These are phyloP conservation scores for Thunnus thynnus DNA, from an alignment of 2,113 vertebrate genomes.

Conservation along the genomic window DNA sequence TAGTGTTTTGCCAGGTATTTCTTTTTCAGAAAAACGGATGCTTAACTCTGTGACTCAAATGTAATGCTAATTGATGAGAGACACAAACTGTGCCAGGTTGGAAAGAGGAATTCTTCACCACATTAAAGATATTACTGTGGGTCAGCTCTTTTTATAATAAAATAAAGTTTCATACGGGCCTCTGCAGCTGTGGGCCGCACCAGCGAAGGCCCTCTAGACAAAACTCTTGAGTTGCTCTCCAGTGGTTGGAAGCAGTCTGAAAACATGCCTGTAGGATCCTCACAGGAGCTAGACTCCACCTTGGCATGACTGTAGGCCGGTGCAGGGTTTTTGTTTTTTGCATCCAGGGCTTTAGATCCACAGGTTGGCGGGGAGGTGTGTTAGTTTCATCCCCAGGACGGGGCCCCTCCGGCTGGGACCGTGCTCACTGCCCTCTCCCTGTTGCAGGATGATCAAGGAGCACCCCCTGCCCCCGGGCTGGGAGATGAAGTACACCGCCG, in stretches of 20 bases:
- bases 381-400: slow-evolving; percentile 53
- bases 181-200: background rate
- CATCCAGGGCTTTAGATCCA: slow-evolving; percentile 19
- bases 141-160: background rate
- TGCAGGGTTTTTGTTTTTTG: background rate
- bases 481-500: slow-evolving; percentile 99
- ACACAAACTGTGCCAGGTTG: background rate
- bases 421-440: slow-evolving; percentile 82
- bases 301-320: background rate
- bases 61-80: background rate
- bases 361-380: slow-evolving; percentile 44
- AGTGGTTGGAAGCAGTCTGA: background rate
- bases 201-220: background rate
- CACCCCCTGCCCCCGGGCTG: slow-evolving; percentile 96
- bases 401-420: slow-evolving; percentile 51
- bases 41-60: background rate
- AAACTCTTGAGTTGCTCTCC: background rate
- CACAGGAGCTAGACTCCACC: background rate
- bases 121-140: background rate
- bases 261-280: background rate
- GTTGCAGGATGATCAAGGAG: slow-evolving; percentile 97
- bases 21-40: background rate
- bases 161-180: background rate
- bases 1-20: background rate
- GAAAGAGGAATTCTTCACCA: background rate